These are phyloP conservation scores for Noctua comes DNA, from an alignment of 2,888 invertebrate genomes.

Conservation along the genomic window DNA sequence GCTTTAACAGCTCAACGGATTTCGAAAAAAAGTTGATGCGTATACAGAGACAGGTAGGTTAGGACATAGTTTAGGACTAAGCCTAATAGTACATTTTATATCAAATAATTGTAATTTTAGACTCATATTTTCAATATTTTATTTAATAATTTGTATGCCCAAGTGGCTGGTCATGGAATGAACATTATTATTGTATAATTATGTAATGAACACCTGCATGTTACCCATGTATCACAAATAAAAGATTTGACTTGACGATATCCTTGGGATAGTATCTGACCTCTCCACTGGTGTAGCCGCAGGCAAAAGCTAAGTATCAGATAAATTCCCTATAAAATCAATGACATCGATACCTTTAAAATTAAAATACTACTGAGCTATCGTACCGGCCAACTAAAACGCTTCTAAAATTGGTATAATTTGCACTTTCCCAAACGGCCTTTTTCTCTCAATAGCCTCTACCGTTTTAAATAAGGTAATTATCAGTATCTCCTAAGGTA, in stretches of 20 bases:
- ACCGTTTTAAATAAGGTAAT: slow-evolving; percentile 39
- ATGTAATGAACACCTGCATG: no score
- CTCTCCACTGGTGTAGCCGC: background rate
- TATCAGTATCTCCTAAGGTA: slow-evolving; percentile 39
- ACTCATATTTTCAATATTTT: no score
- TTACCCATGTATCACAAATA: no score
- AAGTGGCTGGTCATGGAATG: no score
- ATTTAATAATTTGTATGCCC: no score
- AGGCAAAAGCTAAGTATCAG: background rate
- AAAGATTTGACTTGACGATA: no score
- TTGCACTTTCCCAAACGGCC: background rate
- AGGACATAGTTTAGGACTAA: background rate
- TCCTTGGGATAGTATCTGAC: background rate
- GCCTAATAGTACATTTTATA: background rate
- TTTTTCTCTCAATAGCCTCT: background rate
- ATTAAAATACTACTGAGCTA: background rate
- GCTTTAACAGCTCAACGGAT: background rate
- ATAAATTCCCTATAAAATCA: background rate
- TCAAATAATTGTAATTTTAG: no score
- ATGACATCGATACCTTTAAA: background rate
- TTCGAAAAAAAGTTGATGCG: background rate
- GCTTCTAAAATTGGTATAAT: background rate
- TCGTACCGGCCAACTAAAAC: background rate
- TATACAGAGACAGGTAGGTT: background rate
- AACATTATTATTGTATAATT: no score